These are phyloP conservation scores for Anodontia alba DNA, from an alignment of 2,888 invertebrate genomes.

Conservation along the genomic window DNA sequence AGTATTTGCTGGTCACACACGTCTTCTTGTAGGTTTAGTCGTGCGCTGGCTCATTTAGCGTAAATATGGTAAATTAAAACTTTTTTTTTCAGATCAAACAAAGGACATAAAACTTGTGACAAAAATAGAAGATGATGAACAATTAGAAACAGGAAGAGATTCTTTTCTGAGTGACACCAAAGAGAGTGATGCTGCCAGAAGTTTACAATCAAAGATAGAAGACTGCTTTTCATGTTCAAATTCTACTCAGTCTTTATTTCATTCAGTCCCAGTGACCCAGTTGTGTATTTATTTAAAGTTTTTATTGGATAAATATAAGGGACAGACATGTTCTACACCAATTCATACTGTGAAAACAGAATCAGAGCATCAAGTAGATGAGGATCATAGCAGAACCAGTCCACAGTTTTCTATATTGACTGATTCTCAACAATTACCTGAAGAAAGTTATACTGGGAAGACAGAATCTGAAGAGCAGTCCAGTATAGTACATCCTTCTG, in stretches of 20 bases:
- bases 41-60: no score
- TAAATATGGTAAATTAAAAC: no score
- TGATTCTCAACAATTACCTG: not conserved
- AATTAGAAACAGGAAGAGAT: conserved; percentile 59
- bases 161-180: not conserved
- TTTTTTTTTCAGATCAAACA: conserved; percentile 40
- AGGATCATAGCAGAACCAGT: not conserved
- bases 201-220: not conserved
- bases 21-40: no score
- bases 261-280: not conserved
- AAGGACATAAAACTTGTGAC: conserved; percentile 68
- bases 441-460: not conserved
- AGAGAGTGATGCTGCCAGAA: not conserved
- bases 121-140: conserved; percentile 77
- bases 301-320: conserved; percentile 7
- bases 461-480: not conserved
- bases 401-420: not conserved
- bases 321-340: not conserved
- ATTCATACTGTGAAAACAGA: not conserved
- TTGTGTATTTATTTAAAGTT: conserved; percentile 17
- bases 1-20: no score
- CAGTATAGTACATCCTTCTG: not conserved
- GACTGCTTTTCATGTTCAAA: not conserved
- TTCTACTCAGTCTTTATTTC: not conserved
- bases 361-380: not conserved